Percentiles rank a stretch among this genome's conserved stretches.
Conservation (phyloP, 2,113 vertebrate species). For the Picathartes gymnocephalus region DNA sequence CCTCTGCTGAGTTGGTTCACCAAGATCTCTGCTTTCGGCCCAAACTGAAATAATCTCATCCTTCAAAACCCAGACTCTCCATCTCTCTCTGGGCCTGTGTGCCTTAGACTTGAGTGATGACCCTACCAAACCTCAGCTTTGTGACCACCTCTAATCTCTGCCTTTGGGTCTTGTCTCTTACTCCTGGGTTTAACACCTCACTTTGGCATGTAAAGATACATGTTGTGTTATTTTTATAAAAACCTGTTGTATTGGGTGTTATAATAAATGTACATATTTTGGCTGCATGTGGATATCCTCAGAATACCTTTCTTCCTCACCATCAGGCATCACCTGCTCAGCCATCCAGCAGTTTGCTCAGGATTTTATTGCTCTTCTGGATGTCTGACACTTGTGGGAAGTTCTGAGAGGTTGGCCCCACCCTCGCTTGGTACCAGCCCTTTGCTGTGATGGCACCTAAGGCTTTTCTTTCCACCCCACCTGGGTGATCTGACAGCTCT, state of each 20-base stretch:
- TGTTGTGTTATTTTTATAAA: background rate
- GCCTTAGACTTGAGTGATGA: accelerated
- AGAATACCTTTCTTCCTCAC: background rate
- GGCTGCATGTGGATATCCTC: background rate
- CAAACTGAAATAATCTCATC: background rate
- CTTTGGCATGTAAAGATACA: background rate
- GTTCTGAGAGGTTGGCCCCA: background rate
- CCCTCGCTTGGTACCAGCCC: background rate
- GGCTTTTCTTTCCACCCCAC: background rate
- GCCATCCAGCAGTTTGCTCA: background rate
- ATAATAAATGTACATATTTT: background rate
- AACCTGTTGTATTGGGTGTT: background rate
- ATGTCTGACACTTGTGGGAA: background rate
- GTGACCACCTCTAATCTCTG: background rate
- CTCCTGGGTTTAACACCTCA: background rate
- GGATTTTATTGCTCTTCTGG: background rate
- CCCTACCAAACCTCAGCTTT: background rate
- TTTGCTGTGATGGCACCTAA: accelerated
- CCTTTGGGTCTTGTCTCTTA: background rate
- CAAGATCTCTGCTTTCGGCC: background rate
- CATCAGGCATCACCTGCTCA: background rate
- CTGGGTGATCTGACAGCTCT: accelerated
- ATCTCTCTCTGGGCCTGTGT: accelerated
- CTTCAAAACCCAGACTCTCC: background rate
- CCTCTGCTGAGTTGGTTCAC: background rate